Evolutionary conservation across 2,113 vertebrate species (phyloP), one percentile per base, ranked within the genome.

Genomic region (Andinoacara biseriatus): DNA sequence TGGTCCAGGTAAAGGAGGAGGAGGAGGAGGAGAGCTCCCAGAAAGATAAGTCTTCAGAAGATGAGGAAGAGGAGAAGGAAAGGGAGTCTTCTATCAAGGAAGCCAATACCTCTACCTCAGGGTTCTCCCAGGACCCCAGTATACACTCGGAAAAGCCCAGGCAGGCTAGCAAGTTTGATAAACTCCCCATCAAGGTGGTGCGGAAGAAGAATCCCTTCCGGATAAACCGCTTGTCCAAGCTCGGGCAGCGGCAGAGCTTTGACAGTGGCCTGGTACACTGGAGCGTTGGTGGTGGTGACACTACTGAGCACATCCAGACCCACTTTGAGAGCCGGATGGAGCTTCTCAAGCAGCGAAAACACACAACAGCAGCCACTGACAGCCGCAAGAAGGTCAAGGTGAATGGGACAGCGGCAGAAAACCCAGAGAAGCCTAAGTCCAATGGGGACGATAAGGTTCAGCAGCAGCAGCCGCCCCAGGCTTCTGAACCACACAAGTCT

Each of bases 231-330:
- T 96, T 96, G 1, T 95, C 96, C 94, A 97, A 97, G 93, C 89
- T 97, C 77, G 97, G 98, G 58, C 96, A 96, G n/a, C 95, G 97
- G 72, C 98, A 99, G 95, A 96, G 97, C 93, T 99, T 99, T 1
- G 96, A 99, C 82, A 99, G 98, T 17, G 98, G 98, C 67, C 94
- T 99, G 84, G 94, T 98, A 89, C 98, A 99, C 95, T 99, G 98
- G 98, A 97, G 97, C 91, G 97, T 98, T 14, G 98, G 98, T 20
- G 98, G 98, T 3, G 98, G 98, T 0, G 98, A 99, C 87, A 99
- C 97, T 89, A 99, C 98, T 5, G 98, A 99, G 89, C 98, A 99
- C 93, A 99, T 99, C 90, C 98, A 99, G 94, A 99, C 98, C 87
- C 97, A 99, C 95, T 99, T 99, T 11, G 98, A 99, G 94, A 97